Base-by-base conservation (phyloP, 2,113 vertebrate genomes). In the Peromyscus maniculatus region DNA sequence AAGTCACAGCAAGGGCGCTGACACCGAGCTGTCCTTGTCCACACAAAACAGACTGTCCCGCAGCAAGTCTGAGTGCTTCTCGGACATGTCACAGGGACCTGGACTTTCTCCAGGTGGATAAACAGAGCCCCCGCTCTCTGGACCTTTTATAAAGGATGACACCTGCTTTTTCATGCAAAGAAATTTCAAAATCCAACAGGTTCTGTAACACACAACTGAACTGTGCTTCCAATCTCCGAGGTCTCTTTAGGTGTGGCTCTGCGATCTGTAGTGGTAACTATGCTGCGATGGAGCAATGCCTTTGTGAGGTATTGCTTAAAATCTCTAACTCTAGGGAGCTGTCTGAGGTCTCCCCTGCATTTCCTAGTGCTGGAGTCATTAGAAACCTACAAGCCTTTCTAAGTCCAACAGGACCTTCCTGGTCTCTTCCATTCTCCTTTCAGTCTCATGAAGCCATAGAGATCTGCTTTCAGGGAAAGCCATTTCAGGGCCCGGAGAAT, bases 61-160 rank as follows among this genome's bases (percentile, higher is more conserved):
- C 33, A 39, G 43, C 5, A n/a, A 28, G 33, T 36, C 11, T 0
- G 16, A 15, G 55, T 0, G 0, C 21, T 6, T 39, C 33, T 21
- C 26, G 22, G 43, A 7, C 31, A 31, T 24, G 4, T 55, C 74
- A 26, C 2, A 3, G 1, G 5, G 8, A 49, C 52, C 36, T 46
- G 74, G 62, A 69, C 75, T n/a, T 93, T 19, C 24, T 89, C 39
- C 78, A 24, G 28, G 57, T 12, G 11, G 59, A 17, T 13, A 22
- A 75, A n/a, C 59, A 43, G 1, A 33, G 24, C 52, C 21, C 62
- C 17, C 15, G 11, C 12, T 9, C 75, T 89, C n/a, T 10, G 11
- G 91, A 8, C 26, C 19, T 43, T n/a, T 43, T 55, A 4, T 0
- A 5, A 9, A 24, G 59, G 80, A 69, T 67, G 64, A 43, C 28